phyloP scores from a whole-genome alignment of 2,113 vertebrate genomes.

The Paramisgurnus dabryanus region DNA sequence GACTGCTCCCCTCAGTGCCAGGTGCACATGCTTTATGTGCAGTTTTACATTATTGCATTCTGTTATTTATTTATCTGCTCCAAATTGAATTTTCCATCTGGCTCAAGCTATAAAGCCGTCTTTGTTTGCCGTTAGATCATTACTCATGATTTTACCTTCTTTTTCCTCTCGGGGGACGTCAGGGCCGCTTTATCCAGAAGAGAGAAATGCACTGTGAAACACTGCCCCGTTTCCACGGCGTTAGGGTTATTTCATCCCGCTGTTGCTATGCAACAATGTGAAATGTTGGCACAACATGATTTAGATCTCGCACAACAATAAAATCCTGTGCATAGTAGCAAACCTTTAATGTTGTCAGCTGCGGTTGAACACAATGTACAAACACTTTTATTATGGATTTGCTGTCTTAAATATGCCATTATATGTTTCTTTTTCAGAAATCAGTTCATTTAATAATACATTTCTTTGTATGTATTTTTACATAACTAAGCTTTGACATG shows the following conservation, averaged over 20 bases:
- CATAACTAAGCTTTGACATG: not conserved
- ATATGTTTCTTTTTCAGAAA: constrained; percentile 6
- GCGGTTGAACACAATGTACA: constrained; percentile 26
- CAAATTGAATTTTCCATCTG: constrained; percentile 60
- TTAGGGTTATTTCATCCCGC: constrained; percentile 57
- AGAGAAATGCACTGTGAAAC: constrained; percentile 57
- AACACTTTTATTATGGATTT: constrained; percentile 44
- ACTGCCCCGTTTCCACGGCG: constrained; percentile 55
- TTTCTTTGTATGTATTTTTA: constrained; percentile 8
- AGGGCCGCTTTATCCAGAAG: constrained; percentile 55
- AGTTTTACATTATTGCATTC: constrained; percentile 60
- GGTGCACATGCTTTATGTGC: constrained; percentile 56
- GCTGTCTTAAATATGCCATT: not conserved
- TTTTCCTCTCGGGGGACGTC: constrained; percentile 53
- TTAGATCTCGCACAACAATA: constrained; percentile 59
- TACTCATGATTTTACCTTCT: constrained; percentile 58
- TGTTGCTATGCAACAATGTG: constrained; percentile 64
- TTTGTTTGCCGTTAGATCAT: constrained; percentile 57
- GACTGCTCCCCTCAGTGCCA: constrained; percentile 48
- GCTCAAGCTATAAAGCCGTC: constrained; percentile 53
- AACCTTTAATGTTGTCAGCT: constrained; percentile 52
- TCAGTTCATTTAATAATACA: not conserved
- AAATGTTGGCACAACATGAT: constrained; percentile 63
- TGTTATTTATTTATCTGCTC: constrained; percentile 61
- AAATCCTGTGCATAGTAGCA: constrained; percentile 49